phyloP scores from a whole-genome alignment of 2,888 invertebrate genomes.

The Caenorhabditis sp. region DNA sequence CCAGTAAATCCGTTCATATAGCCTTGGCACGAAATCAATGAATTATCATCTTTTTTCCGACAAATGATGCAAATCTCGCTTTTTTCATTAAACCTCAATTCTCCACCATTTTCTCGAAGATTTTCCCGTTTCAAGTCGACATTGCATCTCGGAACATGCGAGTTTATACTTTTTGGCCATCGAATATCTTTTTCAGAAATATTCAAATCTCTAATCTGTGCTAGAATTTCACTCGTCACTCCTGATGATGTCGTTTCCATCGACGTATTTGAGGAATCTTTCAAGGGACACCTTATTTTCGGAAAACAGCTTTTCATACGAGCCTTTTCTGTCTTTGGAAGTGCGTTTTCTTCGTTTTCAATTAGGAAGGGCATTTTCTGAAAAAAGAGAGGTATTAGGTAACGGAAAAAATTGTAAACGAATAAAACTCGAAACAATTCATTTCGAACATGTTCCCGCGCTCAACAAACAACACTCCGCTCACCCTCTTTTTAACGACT shows the following conservation, averaged over 20 bases:
- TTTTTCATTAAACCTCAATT: not conserved
- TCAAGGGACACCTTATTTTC: no score
- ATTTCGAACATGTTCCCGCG: no score
- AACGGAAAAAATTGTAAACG: no score
- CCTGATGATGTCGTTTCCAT: not conserved
- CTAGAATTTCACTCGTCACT: not conserved
- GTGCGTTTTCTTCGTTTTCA: no score
- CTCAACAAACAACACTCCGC: no score
- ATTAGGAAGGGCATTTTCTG: no score
- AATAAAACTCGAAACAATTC: no score
- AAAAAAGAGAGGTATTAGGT: no score
- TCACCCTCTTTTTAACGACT: no score
- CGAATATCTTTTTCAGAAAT: not conserved
- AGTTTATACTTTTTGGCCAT: not conserved
- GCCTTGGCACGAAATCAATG: not conserved
- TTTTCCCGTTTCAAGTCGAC: not conserved
- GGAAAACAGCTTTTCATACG: no score
- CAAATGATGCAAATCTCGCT: not conserved
- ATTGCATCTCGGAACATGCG: not conserved
- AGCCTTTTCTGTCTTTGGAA: no score
- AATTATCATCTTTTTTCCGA: not conserved
- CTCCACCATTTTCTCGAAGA: not conserved
- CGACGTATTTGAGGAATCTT: no score
- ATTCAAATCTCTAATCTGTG: not conserved
- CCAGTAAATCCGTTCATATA: not conserved